Evolutionary conservation across 1,140 invertebrate species (phyloP), one percentile per base, ranked within the genome.

Genomic region (Trichomalopsis sarcophagae): DNA sequence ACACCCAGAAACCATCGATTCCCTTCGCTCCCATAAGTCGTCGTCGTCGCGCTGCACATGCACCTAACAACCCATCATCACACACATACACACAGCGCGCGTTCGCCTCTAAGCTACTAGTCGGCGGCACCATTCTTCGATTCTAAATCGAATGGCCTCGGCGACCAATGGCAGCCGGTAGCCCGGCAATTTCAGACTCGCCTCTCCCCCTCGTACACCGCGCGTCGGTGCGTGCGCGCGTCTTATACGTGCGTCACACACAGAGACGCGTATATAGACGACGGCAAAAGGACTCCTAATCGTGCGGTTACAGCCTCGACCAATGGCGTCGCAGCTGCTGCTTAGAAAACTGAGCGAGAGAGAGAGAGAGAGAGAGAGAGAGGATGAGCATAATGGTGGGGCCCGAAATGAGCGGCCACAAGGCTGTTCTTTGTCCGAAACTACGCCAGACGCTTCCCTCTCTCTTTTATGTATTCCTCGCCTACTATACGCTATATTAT

Each of bases 341-440:
- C 84, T 66, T 80, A 84, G 75, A 44, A 79, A 78, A 55, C 33
- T n/a, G 2, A n/a, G 84, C 86, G 85, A 87, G 84, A 86, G 50
- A 66, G 89, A 88, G 86, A 88, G 86, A 88, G 86, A 85, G 86
- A 85, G n/a, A 23, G 21, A 10, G 50, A 62, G 76, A 62, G 14
- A 68, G 86, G 80, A 81, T 81, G 77, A 76, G 84, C 78, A 69
- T n/a, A 81, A 68, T 89, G 87, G 89, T 89, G 88, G 89, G 90
- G 87, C 88, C 87, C 73, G 86, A 77, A 68, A 71, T 86, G 87
- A 87, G 86, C 86, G 78, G 86, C 85, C 73, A 90, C 90, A 91
- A 91, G 91, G 91, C 90, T 91, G 90, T 90, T 88, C 90, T 91
- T 92, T 92, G 90, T 92, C 90, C 90, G 88, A 92, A 91, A 91